Evolutionary conservation across 64 coral and sea anemone species (phyloP), one percentile per base, ranked within the genome.

Genomic region (Porites australiensis): DNA sequence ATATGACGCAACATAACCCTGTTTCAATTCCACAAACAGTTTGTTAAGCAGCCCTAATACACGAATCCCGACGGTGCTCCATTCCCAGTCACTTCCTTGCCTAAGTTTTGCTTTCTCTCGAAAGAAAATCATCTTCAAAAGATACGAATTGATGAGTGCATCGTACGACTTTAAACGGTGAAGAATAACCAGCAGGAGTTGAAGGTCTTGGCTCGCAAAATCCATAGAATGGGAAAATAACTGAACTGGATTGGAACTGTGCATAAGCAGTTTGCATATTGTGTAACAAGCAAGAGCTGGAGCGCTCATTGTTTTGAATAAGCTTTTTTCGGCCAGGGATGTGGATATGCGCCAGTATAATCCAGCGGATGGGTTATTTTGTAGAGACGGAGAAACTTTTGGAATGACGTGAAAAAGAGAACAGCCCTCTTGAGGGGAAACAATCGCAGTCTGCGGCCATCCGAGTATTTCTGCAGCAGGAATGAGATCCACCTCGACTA

Each of bases 281-380:
- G 85, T 73, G 51, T 93, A 93, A 44, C 92, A 93, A 22, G 37
- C 62, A 11, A 20, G 75, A 60, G 23, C 54, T 45, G 92, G 22
- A 43, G 48, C 47, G 8, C 80, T 65, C 66, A 88, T 79, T 58
- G 27, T 27, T 45, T 60, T 45, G 57, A 93, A 88, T 13, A 93
- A 79, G 0, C 52, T 75, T 88, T 50, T 82, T 45, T 93, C 92
- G 19, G 65, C 85, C 75, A 93, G 20, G 75, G 92, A 88, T 46
- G 92, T 92, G 80, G 90, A 92, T 58, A 92, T 86, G 16, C 90
- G 81, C 90, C 90, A 92, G 62, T 75, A 92, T 14, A 92, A 18
- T 27, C 58, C 45, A 43, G 71, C 70, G 21, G 58, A 67, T 5
- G 19, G 70, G 75, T 27, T 64, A 44, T 84, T 62, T n/a, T 64